Evolutionary conservation across 2,888 invertebrate species (phyloP).

Genomic region (Lasioglossum villosulum): DNA sequence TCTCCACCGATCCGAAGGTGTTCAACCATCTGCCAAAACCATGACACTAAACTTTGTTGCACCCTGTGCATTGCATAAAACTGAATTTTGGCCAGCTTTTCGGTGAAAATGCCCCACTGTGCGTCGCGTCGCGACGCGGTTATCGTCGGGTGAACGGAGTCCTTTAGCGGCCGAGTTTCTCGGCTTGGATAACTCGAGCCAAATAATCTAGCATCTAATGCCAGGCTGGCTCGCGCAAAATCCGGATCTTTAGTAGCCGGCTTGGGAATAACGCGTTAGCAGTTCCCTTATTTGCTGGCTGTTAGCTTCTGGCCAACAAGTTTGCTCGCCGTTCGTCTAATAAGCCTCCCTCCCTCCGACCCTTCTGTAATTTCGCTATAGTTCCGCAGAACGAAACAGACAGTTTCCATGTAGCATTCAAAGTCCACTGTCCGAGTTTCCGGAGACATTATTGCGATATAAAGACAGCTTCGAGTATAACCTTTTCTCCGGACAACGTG

Average conservation of each 20-base stretch:
- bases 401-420: not conserved
- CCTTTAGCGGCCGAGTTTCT: conserved; percentile 29
- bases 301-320: not conserved
- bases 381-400: not conserved
- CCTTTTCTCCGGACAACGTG: not conserved
- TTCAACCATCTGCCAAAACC: no score
- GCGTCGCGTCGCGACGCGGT: not conserved
- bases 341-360: not conserved
- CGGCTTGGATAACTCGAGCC: conserved; percentile 27
- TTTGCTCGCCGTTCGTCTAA: not conserved
- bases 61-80: no score
- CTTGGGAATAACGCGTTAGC: conserved; percentile 3
- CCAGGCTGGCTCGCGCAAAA: conserved; percentile 11
- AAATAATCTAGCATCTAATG: conserved; percentile 44
- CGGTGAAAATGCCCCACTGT: no score
- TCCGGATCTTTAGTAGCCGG: conserved; percentile 32
- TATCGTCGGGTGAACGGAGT: not conserved
- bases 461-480: not conserved
- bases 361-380: not conserved
- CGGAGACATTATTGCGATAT: not conserved
- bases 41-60: no score
- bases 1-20: no score
- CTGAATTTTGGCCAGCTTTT: no score
- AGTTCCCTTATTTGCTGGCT: conserved; percentile 5
- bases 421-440: not conserved